Evolutionary conservation across 2,888 invertebrate genomes (phyloP).

Genomic region (Cephus pygmeus): DNA sequence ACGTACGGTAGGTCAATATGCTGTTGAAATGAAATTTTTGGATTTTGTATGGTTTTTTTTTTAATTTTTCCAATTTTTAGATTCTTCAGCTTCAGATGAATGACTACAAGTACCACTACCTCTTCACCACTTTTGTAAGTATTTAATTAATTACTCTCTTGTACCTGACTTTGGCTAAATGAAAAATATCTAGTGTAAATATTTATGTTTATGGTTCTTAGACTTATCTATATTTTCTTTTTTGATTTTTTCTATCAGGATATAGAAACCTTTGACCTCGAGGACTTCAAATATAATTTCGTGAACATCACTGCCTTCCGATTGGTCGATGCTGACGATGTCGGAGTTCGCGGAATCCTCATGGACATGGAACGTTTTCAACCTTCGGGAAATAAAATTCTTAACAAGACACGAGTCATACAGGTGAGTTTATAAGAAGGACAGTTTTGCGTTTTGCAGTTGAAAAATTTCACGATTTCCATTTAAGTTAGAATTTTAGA

Average conservation of each 20-base stretch:
- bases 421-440: slow-evolving; percentile 59
- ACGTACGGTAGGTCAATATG: slow-evolving; percentile 73
- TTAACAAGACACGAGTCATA: slow-evolving; percentile 67
- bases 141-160: slow-evolving; percentile 6
- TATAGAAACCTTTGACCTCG: slow-evolving; percentile 75
- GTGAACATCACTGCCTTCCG: slow-evolving; percentile 82
- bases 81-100: slow-evolving; percentile 86
- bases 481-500: slow-evolving; percentile 34
- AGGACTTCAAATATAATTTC: slow-evolving; percentile 81
- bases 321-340: slow-evolving; percentile 77
- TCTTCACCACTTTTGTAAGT: slow-evolving; percentile 79
- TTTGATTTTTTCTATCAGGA: slow-evolving; percentile 62
- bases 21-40: not conserved
- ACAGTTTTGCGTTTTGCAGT: not conserved
- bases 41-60: not conserved
- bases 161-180: not conserved
- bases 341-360: slow-evolving; percentile 75
- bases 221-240: not conserved
- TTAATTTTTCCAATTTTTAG: slow-evolving; percentile 65
- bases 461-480: slow-evolving; percentile 23
- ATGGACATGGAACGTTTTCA: slow-evolving; percentile 79
- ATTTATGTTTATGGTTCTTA: too few relatives aligned
- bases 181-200: too few relatives aligned
- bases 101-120: slow-evolving; percentile 86
- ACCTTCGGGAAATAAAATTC: slow-evolving; percentile 66